A percentile compares a stretch with the other conserved stretches of the same genome.
phyloP scores from a whole-genome alignment of 2,113 vertebrate genomes.

The Rhinoderma darwinii region DNA sequence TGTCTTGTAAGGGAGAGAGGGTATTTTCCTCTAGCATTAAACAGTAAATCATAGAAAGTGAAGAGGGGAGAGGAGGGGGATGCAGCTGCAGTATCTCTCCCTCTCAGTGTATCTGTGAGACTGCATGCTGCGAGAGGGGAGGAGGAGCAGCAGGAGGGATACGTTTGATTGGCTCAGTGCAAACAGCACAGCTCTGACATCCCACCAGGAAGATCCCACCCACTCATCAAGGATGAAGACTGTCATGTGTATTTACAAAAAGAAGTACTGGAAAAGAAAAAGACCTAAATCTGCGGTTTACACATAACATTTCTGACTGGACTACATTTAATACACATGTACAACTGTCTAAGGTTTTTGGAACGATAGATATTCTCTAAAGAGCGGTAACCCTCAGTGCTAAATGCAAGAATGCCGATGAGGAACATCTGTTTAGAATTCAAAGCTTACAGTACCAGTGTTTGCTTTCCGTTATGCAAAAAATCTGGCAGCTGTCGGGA shows the following conservation, averaged over 20 bases:
- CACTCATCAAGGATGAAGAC: neutral
- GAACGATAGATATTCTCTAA: neutral
- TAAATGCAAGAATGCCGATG: neutral
- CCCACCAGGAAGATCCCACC: neutral
- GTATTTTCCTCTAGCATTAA: too few relatives aligned
- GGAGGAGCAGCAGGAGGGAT: too few relatives aligned
- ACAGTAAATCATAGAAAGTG: too few relatives aligned
- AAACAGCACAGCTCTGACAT: neutral
- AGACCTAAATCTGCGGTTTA: neutral
- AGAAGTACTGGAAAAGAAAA: neutral
- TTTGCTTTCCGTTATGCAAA: neutral
- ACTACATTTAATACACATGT: neutral
- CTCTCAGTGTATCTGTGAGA: too few relatives aligned
- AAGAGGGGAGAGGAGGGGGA: too few relatives aligned
- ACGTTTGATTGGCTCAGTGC: too few relatives aligned
- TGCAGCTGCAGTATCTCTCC: too few relatives aligned
- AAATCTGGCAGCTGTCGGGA: neutral
- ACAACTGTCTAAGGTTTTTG: rapidly evolving
- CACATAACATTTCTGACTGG: neutral
- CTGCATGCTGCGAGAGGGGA: too few relatives aligned
- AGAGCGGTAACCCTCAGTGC: neutral
- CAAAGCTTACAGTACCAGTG: neutral
- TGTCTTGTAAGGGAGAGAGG: too few relatives aligned
- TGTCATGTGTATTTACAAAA: neutral
- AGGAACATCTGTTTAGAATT: neutral